phyloP scores from a whole-genome alignment of 1,140 invertebrate genomes.

The Lasioglossum baleicum region DNA sequence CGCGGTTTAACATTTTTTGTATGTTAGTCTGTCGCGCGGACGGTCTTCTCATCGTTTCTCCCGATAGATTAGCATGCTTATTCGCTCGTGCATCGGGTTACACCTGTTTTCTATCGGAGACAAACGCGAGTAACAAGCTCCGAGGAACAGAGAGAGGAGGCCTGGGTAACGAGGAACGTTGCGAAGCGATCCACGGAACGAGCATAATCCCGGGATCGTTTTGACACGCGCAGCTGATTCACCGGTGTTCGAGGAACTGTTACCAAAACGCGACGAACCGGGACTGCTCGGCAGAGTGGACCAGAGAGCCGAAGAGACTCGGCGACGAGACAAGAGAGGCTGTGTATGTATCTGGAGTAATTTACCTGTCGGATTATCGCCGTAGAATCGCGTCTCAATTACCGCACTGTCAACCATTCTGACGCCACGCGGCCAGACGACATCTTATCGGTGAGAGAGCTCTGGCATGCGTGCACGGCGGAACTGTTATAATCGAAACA shows the following conservation, averaged over 20 bases:
- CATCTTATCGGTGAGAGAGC: slow-evolving; percentile 14
- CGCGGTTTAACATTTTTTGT: slow-evolving; percentile 4
- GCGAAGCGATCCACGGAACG: slow-evolving; percentile 9
- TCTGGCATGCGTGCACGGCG: neutral
- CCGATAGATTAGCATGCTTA: slow-evolving; percentile 35
- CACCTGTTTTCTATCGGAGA: neutral
- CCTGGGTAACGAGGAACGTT: slow-evolving; percentile 40
- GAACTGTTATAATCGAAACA: slow-evolving; percentile 31
- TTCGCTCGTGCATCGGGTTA: neutral
- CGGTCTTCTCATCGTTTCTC: neutral
- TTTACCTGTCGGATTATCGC: slow-evolving; percentile 69
- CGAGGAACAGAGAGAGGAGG: too few species aligned
- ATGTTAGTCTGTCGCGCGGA: slow-evolving; percentile 3
- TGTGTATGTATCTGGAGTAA: slow-evolving; percentile 53
- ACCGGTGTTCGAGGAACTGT: neutral
- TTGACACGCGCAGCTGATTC: slow-evolving; percentile 22
- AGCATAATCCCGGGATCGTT: slow-evolving; percentile 39
- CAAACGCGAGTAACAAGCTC: neutral
- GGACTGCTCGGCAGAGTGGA: neutral
- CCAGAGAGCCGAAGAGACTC: too few species aligned
- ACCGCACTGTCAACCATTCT: slow-evolving; percentile 55
- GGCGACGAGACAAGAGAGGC: slow-evolving; percentile 15
- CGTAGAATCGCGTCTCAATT: slow-evolving; percentile 66
- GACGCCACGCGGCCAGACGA: slow-evolving; percentile 30
- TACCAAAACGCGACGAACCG: slow-evolving; percentile 35